These are phyloP conservation scores for Leucoraja erinaceus DNA, from an alignment of 2,113 vertebrate genomes.

Conservation along the genomic window DNA sequence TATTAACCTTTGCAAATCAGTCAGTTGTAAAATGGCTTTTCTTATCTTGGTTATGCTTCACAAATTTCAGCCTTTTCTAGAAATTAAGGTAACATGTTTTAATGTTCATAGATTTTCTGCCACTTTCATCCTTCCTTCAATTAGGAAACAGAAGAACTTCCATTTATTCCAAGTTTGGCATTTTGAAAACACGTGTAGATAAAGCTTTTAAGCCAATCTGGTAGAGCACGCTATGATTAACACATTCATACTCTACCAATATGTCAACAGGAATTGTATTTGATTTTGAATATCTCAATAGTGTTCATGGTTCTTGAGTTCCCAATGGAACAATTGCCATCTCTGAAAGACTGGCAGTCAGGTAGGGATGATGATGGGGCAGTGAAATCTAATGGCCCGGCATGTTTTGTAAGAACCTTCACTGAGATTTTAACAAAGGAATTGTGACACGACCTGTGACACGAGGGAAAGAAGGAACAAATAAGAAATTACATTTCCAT, in stretches of 20 bases:
- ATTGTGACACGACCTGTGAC: not conserved
- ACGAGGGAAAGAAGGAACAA: not conserved
- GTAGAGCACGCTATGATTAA: not conserved
- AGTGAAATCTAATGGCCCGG: not conserved
- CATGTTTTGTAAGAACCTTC: not conserved
- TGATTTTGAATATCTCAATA: not conserved
- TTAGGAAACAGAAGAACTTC: not conserved
- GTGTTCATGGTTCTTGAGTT: not conserved
- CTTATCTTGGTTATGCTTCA: not conserved
- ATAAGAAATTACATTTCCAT: not conserved
- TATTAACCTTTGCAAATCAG: conserved; percentile 33
- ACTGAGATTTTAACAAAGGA: not conserved
- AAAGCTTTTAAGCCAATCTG: not conserved
- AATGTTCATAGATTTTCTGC: not conserved
- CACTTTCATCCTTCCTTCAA: not conserved
- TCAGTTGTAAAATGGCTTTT: conserved; percentile 26
- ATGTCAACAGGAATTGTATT: not conserved
- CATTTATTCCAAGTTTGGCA: not conserved
- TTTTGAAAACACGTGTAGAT: not conserved
- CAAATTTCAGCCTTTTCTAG: not conserved
- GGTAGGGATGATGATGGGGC: not conserved
- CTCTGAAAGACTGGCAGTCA: not conserved
- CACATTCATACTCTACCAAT: not conserved
- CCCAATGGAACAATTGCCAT: not conserved
- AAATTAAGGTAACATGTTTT: not conserved